These are phyloP conservation scores for Watsonalla cultraria DNA, from an alignment of 2,888 invertebrate genomes.

Conservation along the genomic window DNA sequence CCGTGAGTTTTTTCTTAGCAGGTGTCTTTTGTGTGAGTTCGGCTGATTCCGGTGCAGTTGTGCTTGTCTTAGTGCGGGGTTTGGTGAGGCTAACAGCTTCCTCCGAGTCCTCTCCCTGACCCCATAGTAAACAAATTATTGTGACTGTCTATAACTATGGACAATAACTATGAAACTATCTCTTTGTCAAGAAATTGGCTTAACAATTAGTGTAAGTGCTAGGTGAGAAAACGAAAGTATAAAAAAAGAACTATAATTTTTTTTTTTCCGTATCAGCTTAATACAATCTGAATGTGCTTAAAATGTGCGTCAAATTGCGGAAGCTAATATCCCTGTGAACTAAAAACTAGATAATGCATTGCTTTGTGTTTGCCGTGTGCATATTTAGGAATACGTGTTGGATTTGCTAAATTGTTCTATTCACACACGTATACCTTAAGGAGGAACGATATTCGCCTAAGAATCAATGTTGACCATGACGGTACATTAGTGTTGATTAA, in stretches of 20 bases:
- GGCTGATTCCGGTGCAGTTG: constrained; percentile 72
- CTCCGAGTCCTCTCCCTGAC: constrained; percentile 70
- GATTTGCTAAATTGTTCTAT: constrained; percentile 16
- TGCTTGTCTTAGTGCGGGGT: constrained; percentile 71
- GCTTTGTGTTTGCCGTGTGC: background rate
- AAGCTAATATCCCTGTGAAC: background rate
- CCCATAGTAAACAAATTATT: constrained; percentile 39
- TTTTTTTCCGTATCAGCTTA: too few species aligned
- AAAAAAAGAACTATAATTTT: too few species aligned
- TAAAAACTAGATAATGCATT: background rate
- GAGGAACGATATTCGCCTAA: constrained; percentile 52
- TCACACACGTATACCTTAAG: constrained; percentile 48
- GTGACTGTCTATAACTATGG: constrained; percentile 15
- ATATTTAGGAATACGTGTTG: constrained; percentile 1
- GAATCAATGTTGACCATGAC: constrained; percentile 31
- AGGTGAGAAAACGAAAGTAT: too few species aligned
- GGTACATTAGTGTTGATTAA: constrained; percentile 36
- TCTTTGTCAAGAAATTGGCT: background rate
- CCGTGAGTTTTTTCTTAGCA: constrained; percentile 72
- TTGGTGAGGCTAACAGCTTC: constrained; percentile 71
- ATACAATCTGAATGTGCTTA: too few species aligned
- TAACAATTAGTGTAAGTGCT: too few species aligned
- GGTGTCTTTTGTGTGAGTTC: constrained; percentile 74
- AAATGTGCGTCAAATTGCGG: too few species aligned
- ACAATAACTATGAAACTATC: background rate